phyloP scores from a whole-genome alignment of 2,113 vertebrate genomes.

The Dicrurus megarhynchus region DNA sequence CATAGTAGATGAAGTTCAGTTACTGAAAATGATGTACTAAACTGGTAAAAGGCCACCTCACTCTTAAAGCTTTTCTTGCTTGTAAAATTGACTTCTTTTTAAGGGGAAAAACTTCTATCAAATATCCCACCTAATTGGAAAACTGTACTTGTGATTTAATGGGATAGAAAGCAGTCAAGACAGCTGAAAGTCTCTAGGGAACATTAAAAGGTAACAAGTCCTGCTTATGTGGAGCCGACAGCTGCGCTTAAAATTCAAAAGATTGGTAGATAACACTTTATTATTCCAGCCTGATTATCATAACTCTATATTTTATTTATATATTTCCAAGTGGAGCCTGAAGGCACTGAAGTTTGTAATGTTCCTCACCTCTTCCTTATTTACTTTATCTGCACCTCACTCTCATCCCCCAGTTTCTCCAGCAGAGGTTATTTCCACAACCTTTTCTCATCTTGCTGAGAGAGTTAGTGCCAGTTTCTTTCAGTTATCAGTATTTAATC shows the following conservation, averaged over 20 bases:
- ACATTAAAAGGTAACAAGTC: slow-evolving; percentile 29
- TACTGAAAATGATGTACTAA: slow-evolving; percentile 21
- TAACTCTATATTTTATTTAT: neutral
- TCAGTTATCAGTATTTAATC: neutral
- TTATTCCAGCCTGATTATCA: neutral
- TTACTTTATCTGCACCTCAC: neutral
- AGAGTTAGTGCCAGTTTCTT: neutral
- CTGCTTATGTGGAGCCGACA: neutral
- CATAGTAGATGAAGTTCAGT: neutral
- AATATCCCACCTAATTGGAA: slow-evolving; percentile 40
- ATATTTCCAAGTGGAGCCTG: neutral
- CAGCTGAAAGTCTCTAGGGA: neutral
- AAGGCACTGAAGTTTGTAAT: neutral
- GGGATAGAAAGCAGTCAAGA: slow-evolving; percentile 14
- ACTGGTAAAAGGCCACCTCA: neutral
- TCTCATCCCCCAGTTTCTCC: neutral
- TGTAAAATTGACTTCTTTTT: slow-evolving; percentile 3
- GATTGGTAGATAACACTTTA: slow-evolving; percentile 12
- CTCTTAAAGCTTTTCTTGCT: neutral
- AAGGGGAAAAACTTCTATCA: neutral
- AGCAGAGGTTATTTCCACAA: neutral
- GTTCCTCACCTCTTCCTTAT: neutral
- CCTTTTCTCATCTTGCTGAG: neutral
- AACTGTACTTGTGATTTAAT: slow-evolving; percentile 5
- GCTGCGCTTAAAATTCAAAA: slow-evolving; percentile 31